Conservation (phyloP, 2,888 invertebrate genomes). For the Macaria liturata region DNA sequence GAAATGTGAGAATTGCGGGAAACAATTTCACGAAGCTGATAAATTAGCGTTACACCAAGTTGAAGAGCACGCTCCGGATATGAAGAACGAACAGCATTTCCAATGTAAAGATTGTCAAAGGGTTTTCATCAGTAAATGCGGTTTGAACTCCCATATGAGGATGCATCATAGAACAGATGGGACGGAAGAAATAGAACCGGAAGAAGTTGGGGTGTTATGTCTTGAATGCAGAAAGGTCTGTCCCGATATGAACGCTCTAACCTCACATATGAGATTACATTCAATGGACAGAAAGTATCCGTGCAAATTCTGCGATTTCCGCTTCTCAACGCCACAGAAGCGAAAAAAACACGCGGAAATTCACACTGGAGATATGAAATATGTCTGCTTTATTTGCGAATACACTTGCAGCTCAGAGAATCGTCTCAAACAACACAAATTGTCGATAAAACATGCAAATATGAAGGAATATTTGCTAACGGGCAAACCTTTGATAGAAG, state of each 20-base stretch:
- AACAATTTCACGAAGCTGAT: constrained; percentile 72
- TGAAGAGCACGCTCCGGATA: constrained; percentile 65
- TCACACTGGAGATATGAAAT: constrained; percentile 77
- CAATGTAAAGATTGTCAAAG: constrained; percentile 71
- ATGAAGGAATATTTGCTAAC: constrained; percentile 70
- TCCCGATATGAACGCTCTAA: constrained; percentile 63
- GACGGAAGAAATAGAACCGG: constrained; percentile 51
- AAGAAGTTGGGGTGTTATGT: constrained; percentile 65
- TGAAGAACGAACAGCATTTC: constrained; percentile 61
- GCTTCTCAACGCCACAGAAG: constrained; percentile 71
- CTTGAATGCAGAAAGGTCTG: constrained; percentile 74
- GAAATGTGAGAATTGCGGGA: constrained; percentile 75
- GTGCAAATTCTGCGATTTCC: constrained; percentile 75
- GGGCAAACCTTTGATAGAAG: constrained; percentile 56
- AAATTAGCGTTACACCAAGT: constrained; percentile 71
- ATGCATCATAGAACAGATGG: constrained; percentile 63
- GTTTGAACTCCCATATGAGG: constrained; percentile 66
- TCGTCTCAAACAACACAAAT: constrained; percentile 66
- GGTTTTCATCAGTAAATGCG: constrained; percentile 69
- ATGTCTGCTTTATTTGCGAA: constrained; percentile 76
- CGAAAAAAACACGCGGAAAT: constrained; percentile 66
- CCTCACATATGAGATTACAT: constrained; percentile 72
- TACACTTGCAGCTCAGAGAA: constrained; percentile 75
- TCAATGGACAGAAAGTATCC: constrained; percentile 69
- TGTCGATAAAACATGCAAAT: constrained; percentile 65